A percentile compares a stretch with the other conserved stretches of the same genome.
Evolutionary conservation across 2,888 invertebrate genomes (phyloP).

Genomic region (Cephus runcator): DNA sequence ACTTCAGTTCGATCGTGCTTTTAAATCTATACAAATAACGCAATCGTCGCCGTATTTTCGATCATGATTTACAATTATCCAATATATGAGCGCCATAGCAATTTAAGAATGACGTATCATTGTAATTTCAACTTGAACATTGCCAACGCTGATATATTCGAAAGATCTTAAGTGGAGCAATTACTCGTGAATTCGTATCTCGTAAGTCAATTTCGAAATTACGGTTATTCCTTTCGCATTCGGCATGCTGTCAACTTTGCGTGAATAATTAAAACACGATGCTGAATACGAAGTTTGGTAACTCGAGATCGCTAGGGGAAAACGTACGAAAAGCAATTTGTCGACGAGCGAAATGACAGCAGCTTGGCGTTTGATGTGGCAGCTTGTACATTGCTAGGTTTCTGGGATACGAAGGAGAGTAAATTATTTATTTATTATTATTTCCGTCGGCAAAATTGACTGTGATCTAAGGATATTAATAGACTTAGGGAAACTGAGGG

Average conservation of each 20-base stretch:
- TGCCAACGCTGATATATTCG: neutral
- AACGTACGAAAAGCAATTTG: neutral
- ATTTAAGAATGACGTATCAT: neutral
- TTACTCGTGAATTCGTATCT: neutral
- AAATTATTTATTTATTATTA: constrained; percentile 21
- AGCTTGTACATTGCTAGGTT: constrained; percentile 10
- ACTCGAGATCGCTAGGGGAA: neutral
- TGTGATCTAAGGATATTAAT: constrained; percentile 56
- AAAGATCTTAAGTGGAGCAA: neutral
- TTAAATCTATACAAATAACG: no score
- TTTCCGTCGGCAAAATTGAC: constrained; percentile 50
- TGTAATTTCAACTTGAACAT: neutral
- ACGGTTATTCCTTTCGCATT: neutral
- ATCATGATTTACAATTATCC: neutral
- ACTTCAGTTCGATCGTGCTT: no score
- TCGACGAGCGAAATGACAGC: neutral
- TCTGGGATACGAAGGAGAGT: constrained; percentile 13
- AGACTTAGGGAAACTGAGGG: constrained; percentile 36
- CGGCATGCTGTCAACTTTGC: neutral
- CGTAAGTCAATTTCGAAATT: neutral
- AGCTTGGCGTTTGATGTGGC: neutral
- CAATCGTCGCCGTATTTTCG: no score
- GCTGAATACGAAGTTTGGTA: neutral
- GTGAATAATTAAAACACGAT: neutral
- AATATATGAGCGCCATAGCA: neutral